phyloP scores from a whole-genome alignment of 2,797 vertebrate genomes.

The Arvicola amphibius region DNA sequence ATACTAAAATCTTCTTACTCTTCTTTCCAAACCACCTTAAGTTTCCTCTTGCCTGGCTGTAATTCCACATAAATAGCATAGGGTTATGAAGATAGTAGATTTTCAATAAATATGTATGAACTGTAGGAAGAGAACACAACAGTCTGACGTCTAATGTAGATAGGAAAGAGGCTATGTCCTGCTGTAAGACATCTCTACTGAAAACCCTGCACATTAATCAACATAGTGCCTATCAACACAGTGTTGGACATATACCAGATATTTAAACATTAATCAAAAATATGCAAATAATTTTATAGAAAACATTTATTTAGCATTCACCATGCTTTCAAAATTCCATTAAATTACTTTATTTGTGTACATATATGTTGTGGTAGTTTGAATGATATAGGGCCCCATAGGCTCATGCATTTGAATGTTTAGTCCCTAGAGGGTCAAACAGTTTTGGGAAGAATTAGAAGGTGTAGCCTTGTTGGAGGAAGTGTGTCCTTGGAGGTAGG shows the following conservation, averaged over 20 bases:
- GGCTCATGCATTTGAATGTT: not conserved
- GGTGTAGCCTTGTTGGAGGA: not conserved
- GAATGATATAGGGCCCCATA: not conserved
- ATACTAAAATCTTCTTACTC: not conserved
- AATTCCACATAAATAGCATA: slow-evolving; percentile 12
- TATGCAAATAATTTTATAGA: not conserved
- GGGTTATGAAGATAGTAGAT: slow-evolving; percentile 14
- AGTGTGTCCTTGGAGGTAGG: not conserved
- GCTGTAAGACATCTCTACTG: not conserved
- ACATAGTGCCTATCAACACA: not conserved
- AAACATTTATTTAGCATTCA: not conserved
- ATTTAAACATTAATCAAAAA: slow-evolving; percentile 20
- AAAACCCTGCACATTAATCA: not conserved
- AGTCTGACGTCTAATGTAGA: not conserved
- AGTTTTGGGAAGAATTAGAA: not conserved
- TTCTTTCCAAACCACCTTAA: not conserved
- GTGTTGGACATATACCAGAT: not conserved
- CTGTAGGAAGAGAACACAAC: not conserved
- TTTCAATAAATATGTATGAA: not conserved
- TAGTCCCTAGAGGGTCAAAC: not conserved
- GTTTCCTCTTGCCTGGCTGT: not conserved
- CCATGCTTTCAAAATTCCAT: not conserved
- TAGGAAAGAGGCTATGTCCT: not conserved
- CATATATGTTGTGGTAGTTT: not conserved
- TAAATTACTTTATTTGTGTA: not conserved